These are phyloP conservation scores for Pogonophryne albipinna DNA, from an alignment of 2,797 vertebrate species.

Conservation along the genomic window DNA sequence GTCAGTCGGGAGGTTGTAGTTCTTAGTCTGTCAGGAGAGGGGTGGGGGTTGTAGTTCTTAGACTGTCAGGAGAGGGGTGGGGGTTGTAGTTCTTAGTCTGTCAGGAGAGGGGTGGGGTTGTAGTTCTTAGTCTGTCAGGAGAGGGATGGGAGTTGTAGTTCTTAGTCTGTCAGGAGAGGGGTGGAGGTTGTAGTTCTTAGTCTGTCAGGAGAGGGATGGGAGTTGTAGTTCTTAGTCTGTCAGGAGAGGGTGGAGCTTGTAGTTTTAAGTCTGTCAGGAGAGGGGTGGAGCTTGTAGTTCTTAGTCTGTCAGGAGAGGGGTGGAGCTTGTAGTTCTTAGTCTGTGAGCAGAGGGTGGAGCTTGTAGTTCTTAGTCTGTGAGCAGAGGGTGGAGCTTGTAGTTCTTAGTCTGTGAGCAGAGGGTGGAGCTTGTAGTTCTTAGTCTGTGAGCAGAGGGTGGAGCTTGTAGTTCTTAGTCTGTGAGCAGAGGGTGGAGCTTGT, in stretches of 20 bases:
- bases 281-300: constrained; percentile 17
- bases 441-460: constrained; percentile 74
- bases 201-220: constrained; percentile 74
- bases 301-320: constrained; percentile 74
- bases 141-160: not conserved
- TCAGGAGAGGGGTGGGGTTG: constrained; percentile 73
- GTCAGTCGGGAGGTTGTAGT: constrained; percentile 38
- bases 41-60: too few species aligned
- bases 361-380: constrained; percentile 56
- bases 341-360: not conserved
- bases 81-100: constrained; percentile 34
- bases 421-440: not conserved
- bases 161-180: too few species aligned
- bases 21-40: constrained; percentile 76
- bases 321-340: too few species aligned
- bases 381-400: constrained; percentile 27
- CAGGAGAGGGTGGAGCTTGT: too few species aligned
- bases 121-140: constrained; percentile 75
- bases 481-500: constrained; percentile 50
- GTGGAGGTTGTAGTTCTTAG: not conserved
- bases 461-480: not conserved
- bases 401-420: constrained; percentile 70
- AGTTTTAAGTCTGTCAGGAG: too few species aligned
- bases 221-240: too few species aligned
- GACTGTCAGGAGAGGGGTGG: too few species aligned